Evolutionary conservation across 1,140 invertebrate species (phyloP).

Genomic region (Oncopeltus fasciatus): DNA sequence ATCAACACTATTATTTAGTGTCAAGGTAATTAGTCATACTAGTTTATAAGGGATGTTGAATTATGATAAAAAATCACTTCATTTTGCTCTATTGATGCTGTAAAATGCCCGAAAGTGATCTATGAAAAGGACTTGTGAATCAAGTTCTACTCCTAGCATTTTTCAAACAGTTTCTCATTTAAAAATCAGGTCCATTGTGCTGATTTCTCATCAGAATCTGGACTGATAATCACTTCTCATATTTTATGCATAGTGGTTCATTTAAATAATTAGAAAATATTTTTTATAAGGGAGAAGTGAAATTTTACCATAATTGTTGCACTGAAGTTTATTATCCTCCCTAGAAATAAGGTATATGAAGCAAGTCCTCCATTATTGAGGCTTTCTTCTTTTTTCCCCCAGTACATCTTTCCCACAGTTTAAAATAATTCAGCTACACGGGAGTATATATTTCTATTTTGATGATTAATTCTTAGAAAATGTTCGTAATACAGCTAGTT

Average conservation of each 20-base stretch:
- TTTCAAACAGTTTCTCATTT: neutral
- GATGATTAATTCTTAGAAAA: neutral
- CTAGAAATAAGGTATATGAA: neutral
- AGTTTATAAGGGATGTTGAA: too few relatives aligned
- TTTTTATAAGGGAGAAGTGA: neutral
- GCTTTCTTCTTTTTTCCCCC: neutral
- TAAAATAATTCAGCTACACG: neutral
- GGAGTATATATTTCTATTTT: neutral
- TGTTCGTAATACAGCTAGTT: neutral
- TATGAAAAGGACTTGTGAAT: neutral
- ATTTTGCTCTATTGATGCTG: too few relatives aligned
- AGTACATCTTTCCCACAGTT: neutral
- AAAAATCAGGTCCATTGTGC: neutral
- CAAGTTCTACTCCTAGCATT: neutral
- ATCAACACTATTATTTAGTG: too few relatives aligned
- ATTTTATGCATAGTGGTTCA: neutral
- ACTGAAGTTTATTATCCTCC: neutral
- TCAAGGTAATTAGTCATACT: too few relatives aligned
- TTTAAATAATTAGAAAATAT: neutral
- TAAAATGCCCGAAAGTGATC: too few relatives aligned
- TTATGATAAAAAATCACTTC: too few relatives aligned
- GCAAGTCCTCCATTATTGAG: neutral
- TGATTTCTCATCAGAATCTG: neutral
- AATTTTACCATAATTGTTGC: neutral
- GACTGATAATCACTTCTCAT: too few relatives aligned